phyloP scores from a whole-genome alignment of 1,140 invertebrate species.

The Lasaia peninsularis region DNA sequence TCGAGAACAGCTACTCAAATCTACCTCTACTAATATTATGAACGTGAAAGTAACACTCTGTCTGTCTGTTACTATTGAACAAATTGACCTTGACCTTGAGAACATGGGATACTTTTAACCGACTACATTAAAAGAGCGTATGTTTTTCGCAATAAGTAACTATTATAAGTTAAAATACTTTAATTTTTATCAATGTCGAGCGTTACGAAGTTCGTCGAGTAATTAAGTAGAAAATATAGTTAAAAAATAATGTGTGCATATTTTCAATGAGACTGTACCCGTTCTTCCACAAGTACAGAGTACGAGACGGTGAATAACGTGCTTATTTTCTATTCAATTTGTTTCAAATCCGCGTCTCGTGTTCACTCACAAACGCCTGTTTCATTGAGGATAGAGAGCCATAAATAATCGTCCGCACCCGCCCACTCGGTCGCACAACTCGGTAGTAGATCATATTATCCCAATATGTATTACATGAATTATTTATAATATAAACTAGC shows the following conservation, averaged over 20 bases:
- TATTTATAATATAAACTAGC: no score
- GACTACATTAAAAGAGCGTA: no score
- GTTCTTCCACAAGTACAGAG: not conserved
- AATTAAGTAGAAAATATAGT: not conserved
- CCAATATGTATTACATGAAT: slow-evolving; percentile 1
- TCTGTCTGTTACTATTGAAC: no score
- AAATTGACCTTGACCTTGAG: no score
- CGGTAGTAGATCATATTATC: slow-evolving; percentile 3
- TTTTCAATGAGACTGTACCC: not conserved
- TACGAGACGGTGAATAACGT: slow-evolving; percentile 7
- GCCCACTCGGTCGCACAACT: not conserved
- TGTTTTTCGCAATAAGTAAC: no score
- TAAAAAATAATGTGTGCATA: not conserved
- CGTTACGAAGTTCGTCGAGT: no score
- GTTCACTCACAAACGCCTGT: slow-evolving; percentile 4
- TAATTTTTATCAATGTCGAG: no score
- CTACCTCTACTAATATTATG: no score
- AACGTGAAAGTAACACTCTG: no score
- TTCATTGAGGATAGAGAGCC: not conserved
- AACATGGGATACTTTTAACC: no score
- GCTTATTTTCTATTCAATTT: slow-evolving; percentile 13
- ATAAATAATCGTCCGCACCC: not conserved
- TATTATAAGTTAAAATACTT: no score
- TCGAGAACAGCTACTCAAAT: no score
- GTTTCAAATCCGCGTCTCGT: not conserved